Evolutionary conservation across 2,797 vertebrate genomes (phyloP), one percentile per base, ranked within the genome.

Genomic region (Limosa lapponica): DNA sequence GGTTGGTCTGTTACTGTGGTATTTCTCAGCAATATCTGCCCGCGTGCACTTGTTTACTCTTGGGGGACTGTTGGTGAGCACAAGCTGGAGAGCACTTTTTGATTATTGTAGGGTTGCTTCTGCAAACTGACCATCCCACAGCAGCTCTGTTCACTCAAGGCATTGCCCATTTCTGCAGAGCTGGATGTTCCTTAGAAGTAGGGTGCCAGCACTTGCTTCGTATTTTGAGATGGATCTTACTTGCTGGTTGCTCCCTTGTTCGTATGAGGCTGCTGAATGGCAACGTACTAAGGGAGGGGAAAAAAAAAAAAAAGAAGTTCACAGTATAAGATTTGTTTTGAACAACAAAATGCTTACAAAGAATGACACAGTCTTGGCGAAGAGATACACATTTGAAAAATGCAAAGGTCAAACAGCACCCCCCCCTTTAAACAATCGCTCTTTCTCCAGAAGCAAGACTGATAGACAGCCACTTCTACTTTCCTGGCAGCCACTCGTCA

Each of bases 401-500:
- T 65, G 22, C 74, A 92, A 95, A 96, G 93, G 95, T 95, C 96
- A 97, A 67, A 73, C 36, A 79, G 48, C 58, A 59, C 54, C 66
- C 84, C 70, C 18, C 28, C 66, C 34, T 28, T 85, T 54, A 74
- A 93, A 94, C 81, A 95, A 82, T 89, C 8, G 0, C 49, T 77
- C 90, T 92, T 96, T 95, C 86, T 93, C 87, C 94, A 95, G 74
- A 74, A 90, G 71, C 88, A 74, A 87, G 74, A 57, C 83, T 90
- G 74, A 94, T 80, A 95, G 81, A 92, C 93, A 93, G 82, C 51
- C 94, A 92, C 96, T 96, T 97, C 90, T 92, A 61, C 94, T 96
- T 93, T 96, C 71, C 95, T 97, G 96, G 96, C 96, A 97, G 81
- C 90, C 81, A n/a, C 93, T 49, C 90, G 82, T 93, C 86, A 51